Conservation (phyloP, 2,113 vertebrate species). For the Prionailurus bengalensis region DNA sequence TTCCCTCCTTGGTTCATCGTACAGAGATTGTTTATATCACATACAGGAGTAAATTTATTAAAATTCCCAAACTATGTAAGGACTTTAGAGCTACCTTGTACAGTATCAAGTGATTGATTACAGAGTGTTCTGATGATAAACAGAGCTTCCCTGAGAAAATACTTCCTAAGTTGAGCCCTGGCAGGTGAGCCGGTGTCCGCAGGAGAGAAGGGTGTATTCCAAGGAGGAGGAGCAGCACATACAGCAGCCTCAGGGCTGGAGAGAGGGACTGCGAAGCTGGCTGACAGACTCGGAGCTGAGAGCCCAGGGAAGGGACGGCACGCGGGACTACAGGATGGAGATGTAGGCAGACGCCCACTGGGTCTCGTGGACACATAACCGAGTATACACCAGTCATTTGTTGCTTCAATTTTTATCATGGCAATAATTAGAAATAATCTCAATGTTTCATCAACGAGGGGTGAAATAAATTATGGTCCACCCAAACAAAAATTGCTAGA, state of each 20-base stretch:
- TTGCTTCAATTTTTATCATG: background rate
- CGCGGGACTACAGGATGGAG: accelerated
- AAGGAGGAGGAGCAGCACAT: background rate
- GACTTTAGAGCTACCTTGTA: background rate
- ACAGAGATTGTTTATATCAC: constrained; percentile 30
- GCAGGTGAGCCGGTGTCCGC: background rate
- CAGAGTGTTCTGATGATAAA: background rate
- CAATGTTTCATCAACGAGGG: background rate
- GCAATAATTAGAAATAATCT: background rate
- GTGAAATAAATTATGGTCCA: background rate
- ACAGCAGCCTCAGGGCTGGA: background rate
- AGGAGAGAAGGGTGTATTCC: background rate
- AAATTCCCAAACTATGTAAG: background rate
- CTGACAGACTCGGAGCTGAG: background rate
- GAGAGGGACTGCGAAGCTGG: background rate
- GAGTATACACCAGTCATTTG: background rate
- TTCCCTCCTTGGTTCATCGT: constrained; percentile 36
- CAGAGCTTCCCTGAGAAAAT: background rate
- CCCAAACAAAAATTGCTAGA: constrained; percentile 5
- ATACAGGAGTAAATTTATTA: constrained; percentile 43
- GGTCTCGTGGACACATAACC: background rate
- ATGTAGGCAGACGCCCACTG: accelerated
- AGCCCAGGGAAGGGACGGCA: accelerated
- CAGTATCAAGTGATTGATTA: background rate
- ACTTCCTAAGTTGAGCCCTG: background rate